A percentile compares a stretch with the other conserved stretches of the same genome.
Evolutionary conservation across 2,888 invertebrate species (phyloP).

Genomic region (Acronicta leporina): DNA sequence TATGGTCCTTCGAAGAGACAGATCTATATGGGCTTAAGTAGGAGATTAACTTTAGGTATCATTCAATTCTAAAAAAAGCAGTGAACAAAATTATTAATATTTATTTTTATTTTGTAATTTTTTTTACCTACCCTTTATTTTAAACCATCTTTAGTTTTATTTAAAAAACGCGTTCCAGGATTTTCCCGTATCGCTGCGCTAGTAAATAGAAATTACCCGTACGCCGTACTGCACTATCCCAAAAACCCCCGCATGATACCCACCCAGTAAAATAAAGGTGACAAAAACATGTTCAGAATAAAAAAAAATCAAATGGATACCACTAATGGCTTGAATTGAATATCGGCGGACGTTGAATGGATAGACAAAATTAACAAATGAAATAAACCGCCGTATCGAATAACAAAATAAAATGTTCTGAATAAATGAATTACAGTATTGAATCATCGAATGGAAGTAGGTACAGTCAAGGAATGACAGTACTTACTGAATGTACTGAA

Average conservation of each 20-base stretch:
- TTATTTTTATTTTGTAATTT: not conserved
- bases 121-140: not conserved
- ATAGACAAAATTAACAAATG: too few relatives aligned
- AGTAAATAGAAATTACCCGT: slow-evolving; percentile 4
- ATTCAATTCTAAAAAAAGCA: too few relatives aligned
- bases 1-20: too few relatives aligned
- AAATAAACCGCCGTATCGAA: not conserved
- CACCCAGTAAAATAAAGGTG: not conserved
- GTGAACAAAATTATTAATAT: too few relatives aligned
- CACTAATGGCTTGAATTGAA: too few relatives aligned
- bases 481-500: not conserved
- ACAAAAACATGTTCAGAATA: too few relatives aligned
- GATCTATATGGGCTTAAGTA: too few relatives aligned
- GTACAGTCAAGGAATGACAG: not conserved
- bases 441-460: not conserved
- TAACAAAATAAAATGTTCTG: too few relatives aligned
- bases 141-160: not conserved
- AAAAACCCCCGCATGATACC: not conserved
- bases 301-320: too few relatives aligned
- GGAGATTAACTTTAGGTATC: too few relatives aligned
- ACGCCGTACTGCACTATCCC: not conserved
- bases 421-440: too few relatives aligned
- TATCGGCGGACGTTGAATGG: too few relatives aligned
- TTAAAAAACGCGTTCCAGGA: slow-evolving; percentile 37
- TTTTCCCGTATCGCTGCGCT: slow-evolving; percentile 37